Conservation (phyloP, 2,113 vertebrate genomes). For the Notiomystis cincta region DNA sequence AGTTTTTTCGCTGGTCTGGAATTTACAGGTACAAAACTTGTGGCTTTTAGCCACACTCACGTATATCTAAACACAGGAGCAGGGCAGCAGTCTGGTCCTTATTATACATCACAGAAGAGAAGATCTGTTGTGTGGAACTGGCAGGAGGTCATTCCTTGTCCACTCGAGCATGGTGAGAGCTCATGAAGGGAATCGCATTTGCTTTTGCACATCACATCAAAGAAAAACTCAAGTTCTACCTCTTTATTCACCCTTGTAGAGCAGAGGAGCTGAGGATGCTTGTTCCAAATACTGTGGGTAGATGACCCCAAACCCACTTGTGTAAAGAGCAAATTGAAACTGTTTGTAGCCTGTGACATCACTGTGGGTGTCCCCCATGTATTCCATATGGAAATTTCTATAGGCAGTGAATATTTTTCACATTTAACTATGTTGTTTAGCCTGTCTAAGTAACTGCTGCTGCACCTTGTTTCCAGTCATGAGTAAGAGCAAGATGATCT, state of each 20-base stretch:
- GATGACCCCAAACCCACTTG: neutral
- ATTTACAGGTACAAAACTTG: neutral
- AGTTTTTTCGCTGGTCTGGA: neutral
- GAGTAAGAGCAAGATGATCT: neutral
- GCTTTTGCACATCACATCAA: neutral
- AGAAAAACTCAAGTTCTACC: neutral
- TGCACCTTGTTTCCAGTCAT: neutral
- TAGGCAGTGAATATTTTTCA: neutral
- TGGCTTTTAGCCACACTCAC: neutral
- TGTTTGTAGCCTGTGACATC: neutral
- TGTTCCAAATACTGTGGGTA: neutral
- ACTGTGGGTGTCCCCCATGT: accelerated
- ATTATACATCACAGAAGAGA: neutral
- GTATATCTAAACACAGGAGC: neutral
- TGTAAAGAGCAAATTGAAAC: neutral
- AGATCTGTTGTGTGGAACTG: neutral
- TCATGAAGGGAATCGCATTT: neutral
- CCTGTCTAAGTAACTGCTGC: neutral
- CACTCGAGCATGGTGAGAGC: neutral
- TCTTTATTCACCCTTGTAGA: neutral
- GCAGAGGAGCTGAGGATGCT: neutral
- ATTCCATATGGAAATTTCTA: neutral
- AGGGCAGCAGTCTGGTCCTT: neutral
- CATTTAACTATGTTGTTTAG: neutral
- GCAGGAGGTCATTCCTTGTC: neutral